Conservation (phyloP, 2,888 invertebrate species). For the Ischnus inquisitorius region DNA sequence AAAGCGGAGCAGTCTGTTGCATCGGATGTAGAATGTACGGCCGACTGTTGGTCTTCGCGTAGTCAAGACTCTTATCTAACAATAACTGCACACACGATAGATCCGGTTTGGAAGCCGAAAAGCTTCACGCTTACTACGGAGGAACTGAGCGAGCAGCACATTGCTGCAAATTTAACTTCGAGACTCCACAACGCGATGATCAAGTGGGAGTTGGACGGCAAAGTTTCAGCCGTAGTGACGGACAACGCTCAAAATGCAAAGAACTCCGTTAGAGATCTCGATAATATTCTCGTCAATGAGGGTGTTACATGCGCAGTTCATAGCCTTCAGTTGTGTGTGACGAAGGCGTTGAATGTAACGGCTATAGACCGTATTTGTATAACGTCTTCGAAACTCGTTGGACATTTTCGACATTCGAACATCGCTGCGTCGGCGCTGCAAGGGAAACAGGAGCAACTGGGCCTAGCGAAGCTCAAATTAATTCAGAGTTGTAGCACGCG, state of each 20-base stretch:
- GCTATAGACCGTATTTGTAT: no score
- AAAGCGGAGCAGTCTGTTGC: constrained; percentile 22
- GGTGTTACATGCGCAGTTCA: no score
- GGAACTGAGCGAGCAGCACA: constrained; percentile 52
- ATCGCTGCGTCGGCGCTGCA: constrained; percentile 49
- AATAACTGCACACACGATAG: constrained; percentile 44
- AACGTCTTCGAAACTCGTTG: constrained; percentile 54
- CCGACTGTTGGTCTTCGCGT: no score
- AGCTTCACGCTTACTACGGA: constrained; percentile 41
- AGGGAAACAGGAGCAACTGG: constrained; percentile 57
- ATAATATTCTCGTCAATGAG: no score
- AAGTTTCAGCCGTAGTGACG: constrained; percentile 40
- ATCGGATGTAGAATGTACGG: constrained; percentile 27
- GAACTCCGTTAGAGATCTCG: constrained; percentile 27
- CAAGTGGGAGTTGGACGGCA: constrained; percentile 41
- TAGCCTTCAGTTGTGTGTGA: no score
- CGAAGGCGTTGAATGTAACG: no score
- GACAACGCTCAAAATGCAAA: constrained; percentile 48
- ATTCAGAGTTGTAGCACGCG: constrained; percentile 55
- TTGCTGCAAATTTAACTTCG: constrained; percentile 41
- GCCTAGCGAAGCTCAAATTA: constrained; percentile 39
- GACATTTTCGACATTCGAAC: constrained; percentile 58
- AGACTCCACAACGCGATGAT: neutral
- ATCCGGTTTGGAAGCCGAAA: constrained; percentile 28
- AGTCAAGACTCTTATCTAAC: constrained; percentile 56